Evolutionary conservation across 2,113 vertebrate species (phyloP), one percentile per base, ranked within the genome.

Genomic region (Helogale parvula): DNA sequence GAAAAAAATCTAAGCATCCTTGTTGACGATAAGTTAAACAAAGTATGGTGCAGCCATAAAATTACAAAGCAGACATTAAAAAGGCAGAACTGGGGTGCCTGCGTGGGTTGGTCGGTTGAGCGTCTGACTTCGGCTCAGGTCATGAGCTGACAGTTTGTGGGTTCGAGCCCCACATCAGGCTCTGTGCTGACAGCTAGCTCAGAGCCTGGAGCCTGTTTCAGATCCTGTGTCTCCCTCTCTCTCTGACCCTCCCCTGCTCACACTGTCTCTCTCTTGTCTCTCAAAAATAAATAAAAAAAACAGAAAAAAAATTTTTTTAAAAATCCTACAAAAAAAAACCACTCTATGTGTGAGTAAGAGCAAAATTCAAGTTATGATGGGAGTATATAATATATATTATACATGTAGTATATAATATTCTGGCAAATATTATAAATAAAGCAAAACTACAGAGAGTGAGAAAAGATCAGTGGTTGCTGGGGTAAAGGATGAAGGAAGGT

Each of bases 291-390:
- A 41, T 41, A 41, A 41, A 41, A 41, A 41, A 41, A 41, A 41
- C 41, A 41, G 41, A 5, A 41, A 41, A 41, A 41, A 41, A 41
- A 41, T 41, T 41, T 41, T 41, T 41, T 41, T 41, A 41, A 41
- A 41, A 41, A 41, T 41, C 41, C 41, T 41, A 41, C 41, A 41
- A 41, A 41, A 41, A 41, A 41, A 41, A 41, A 88, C 17, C 90
- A 72, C 23, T 31, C 0, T 5, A 33, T 35, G 14, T 19, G 50
- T 41, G n/a, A 41, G 38, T 31, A 69, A 81, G 31, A 29, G 35
- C 38, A 50, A 97, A 94, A 92, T 54, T 71, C 35, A 93, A 96
- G 60, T 38, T 80, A 88, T 38, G n/a, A 60, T 29, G 52, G 5
- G 52, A 54, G 52, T 54, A 54, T 17, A 54, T 54, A 16, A 54